Conservation (phyloP, 2,888 invertebrate genomes). For the Dioctria linearis region DNA sequence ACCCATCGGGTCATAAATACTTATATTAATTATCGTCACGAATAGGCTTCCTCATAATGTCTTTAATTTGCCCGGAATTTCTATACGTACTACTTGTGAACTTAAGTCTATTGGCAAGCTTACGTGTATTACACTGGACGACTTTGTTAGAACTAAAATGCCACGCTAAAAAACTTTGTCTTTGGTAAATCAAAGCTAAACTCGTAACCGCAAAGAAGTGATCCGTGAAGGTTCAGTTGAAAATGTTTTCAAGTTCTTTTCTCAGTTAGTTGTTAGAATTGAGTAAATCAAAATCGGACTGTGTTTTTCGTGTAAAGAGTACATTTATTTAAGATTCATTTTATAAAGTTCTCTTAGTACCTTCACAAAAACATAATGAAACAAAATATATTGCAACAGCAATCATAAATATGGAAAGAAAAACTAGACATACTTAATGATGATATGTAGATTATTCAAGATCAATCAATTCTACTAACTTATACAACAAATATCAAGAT, state of each 20-base stretch:
- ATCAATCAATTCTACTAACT: too few species aligned
- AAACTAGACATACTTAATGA: too few species aligned
- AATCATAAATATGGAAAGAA: too few species aligned
- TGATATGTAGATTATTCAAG: too few species aligned
- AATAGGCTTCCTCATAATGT: not conserved
- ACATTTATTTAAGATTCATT: too few species aligned
- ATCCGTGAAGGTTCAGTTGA: slow-evolving; percentile 19
- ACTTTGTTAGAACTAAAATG: slow-evolving; percentile 15
- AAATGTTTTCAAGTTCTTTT: not conserved
- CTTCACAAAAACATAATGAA: too few species aligned
- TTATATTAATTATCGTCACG: not conserved
- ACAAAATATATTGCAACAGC: too few species aligned
- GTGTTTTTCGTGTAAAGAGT: too few species aligned
- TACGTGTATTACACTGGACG: slow-evolving; percentile 8
- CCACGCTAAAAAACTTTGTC: not conserved
- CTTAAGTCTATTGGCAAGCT: not conserved
- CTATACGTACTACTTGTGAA: not conserved
- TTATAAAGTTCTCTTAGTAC: too few species aligned
- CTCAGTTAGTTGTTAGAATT: not conserved
- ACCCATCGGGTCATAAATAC: not conserved
- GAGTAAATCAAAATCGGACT: too few species aligned
- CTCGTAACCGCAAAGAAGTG: not conserved
- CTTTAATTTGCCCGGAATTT: slow-evolving; percentile 6
- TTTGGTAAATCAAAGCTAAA: slow-evolving; percentile 11
- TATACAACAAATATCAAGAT: too few species aligned